Evolutionary conservation across 2,113 vertebrate genomes (phyloP), one percentile per base, ranked within the genome.

Genomic region (Athene noctua): DNA sequence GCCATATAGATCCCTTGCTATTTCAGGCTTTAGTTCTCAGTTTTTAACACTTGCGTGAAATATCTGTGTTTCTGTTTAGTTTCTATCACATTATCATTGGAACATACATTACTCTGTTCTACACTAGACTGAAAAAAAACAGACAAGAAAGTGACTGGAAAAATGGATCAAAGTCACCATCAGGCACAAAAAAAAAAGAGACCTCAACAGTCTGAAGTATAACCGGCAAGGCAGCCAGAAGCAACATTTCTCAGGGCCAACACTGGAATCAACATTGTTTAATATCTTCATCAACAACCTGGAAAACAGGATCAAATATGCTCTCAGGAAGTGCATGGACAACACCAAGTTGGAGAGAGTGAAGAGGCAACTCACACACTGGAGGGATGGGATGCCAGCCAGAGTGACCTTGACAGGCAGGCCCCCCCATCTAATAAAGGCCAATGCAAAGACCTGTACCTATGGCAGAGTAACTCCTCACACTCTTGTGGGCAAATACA

Each of bases 21-120:
- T 88, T 94, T 95, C 58, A 90, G 46, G 68, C 65, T 87, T 74
- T 34, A 78, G 29, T 81, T 91, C 91, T 92, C 73, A 44, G 26
- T 84, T 94, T 91, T 81, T 74, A 89, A 80, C 46, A 79, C 16
- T 62, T 34, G 15, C 68, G 86, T 34, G 47, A 78, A 91, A 19
- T 38, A 80, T 91, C 32, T 34, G 32, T 38, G n/a, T 25, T 81
- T 57, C 65, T 84, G 77, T 68, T 80, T 59, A 70, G 32, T 34
- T 92, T 59, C 59, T 32, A 29, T 30, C 16, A 25, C 3, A 40
- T 47, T 13, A 81, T 20, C 47, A 58, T 2, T 23, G 25, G 44
- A 88, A 81, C 0, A 3, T 58, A 61, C 25, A 51, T 11, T 42
- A 27, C 13, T 8, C 74, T 63, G 15, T 62, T 65, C 62, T 54